Evolutionary conservation across 2,797 vertebrate species (phyloP).

Genomic region (Arnoldichthys spilopterus): DNA sequence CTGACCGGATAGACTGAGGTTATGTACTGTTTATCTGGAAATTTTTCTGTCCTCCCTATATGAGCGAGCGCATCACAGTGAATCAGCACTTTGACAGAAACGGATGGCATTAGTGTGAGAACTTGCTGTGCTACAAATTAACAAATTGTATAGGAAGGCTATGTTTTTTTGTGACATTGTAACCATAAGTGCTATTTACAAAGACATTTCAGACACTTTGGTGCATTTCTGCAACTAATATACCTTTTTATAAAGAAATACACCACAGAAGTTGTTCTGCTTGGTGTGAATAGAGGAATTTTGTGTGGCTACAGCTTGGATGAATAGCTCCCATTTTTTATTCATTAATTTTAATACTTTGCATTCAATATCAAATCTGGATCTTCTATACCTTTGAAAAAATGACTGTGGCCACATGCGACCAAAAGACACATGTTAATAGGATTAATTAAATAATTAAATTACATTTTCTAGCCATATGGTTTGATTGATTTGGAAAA

Average conservation of each 20-base stretch:
- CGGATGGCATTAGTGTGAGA: neutral
- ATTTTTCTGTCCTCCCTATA: neutral
- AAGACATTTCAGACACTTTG: neutral
- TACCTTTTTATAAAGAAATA: neutral
- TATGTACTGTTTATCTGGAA: neutral
- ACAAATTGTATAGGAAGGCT: neutral
- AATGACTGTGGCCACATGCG: no score
- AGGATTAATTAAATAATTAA: neutral
- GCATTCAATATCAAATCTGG: no score
- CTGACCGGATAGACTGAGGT: neutral
- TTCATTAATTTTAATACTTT: no score
- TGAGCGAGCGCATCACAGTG: neutral
- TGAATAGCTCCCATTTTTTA: neutral
- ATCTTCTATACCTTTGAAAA: no score
- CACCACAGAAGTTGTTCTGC: neutral
- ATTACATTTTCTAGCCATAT: neutral
- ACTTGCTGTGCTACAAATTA: neutral
- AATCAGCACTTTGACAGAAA: constrained; percentile 30
- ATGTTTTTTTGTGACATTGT: neutral
- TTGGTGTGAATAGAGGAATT: neutral
- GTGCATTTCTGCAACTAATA: neutral
- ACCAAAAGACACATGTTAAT: no score
- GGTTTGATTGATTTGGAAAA: no score
- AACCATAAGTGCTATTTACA: neutral
- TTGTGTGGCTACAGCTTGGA: neutral